Base-by-base conservation (phyloP, 2,888 invertebrate genomes). In the Clusia tigrina region DNA sequence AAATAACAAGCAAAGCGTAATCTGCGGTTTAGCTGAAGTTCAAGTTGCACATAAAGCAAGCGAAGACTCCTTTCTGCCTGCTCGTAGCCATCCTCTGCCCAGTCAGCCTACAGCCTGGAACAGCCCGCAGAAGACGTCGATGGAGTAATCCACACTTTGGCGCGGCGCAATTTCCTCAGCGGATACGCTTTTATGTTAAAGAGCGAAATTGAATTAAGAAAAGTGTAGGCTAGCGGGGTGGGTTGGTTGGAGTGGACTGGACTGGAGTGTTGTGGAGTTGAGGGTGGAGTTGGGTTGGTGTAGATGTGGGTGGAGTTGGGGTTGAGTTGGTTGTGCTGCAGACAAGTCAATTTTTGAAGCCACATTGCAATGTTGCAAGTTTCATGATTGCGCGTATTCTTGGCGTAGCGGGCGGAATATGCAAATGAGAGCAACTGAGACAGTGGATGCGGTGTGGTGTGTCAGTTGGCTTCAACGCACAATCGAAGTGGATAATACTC, bases 1-100 rank as follows among this genome's bases (percentile, higher is more conserved):
- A 67, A 65, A 48, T 48, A 22, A 42, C 42, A 42, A 6, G 42
- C 10, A 42, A 20, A 20, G 5, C 22, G 22, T 48, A 18, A 48
- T 20, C 48, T 48, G 48, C 22, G 48, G 48, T 48, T 22, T 48
- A 48, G 22, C 18, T 48, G 48, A 48, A 48, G 20, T 48, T 48
- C 22, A 48, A 48, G 48, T 48, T 3, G 2, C 15, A 2, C 48
- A 48, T 48, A 48, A 48, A 48, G 48, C 10, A 42, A 32, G 6
- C n/a, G 42, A 10, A 42, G n/a, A 42, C 42, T 10, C 42, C n/a
- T n/a, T n/a, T n/a, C n/a, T n/a, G n/a, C n/a, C n/a, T n/a, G n/a
- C n/a, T n/a, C n/a, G n/a, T n/a, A n/a, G n/a, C n/a, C n/a, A n/a
- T n/a, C n/a, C n/a, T n/a, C n/a, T n/a, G n/a, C n/a, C n/a, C n/a